Evolutionary conservation across 1,140 invertebrate species (phyloP), one percentile per base, ranked within the genome.

Genomic region (Parasteatoda tepidariorum): DNA sequence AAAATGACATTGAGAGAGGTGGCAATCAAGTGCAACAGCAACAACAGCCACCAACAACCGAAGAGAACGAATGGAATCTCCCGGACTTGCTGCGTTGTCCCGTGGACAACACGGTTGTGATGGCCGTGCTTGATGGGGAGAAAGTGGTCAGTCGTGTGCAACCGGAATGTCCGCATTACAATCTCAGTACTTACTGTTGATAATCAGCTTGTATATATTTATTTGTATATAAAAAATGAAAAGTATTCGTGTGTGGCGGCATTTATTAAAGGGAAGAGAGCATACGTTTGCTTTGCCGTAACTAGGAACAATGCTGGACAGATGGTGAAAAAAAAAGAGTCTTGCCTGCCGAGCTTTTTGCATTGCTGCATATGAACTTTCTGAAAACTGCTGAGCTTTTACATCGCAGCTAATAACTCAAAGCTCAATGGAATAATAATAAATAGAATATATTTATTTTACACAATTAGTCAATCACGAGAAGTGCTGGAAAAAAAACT

Each of bases 71-170:
- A n/a, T 83, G 81, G 81, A 83, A 83, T 64, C 55, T 84, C 2
- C 83, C 83, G 3, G 83, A 84, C 26, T 33, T 84, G 55, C 13
- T 84, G 15, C 68, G 83, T 7, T 84, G 83, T 78, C 83, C 87
- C 15, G 85, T 73, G 33, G 88, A 88, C 38, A 88, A 88, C 83
- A 83, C 87, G 89, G 90, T 91, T 90, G 91, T 93, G 87, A 93
- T 94, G 5, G 94, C 94, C 1, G 94, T 95, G 1, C 89, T 95
- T 13, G 94, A 95, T 87, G 94, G 94, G 1, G 93, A 95, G 86
- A 95, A 94, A 82, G 94, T 95, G 38, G 93, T 95, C 13, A 94
- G 94, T 87, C 93, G 95, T 86, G 89, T 95, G 61, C 93, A 94
- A 88, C 93, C 93, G 89, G 68, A 84, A 64, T 34, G 61, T 30